Conservation (phyloP, 2,113 vertebrate genomes). For the Azemiops feae region DNA sequence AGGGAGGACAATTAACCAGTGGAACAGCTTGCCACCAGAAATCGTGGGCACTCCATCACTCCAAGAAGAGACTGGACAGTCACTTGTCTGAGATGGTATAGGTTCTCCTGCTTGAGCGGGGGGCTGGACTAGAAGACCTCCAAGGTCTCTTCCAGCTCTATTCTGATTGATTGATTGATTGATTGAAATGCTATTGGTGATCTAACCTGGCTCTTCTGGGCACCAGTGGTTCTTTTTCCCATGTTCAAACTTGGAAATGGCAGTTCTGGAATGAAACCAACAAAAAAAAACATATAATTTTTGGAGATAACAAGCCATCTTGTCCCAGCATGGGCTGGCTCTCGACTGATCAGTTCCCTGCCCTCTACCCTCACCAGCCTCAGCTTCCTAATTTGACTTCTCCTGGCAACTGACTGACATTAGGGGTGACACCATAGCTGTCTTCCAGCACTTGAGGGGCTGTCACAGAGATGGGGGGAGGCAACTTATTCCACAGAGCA, state of each 20-base stretch:
- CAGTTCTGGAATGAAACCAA: neutral
- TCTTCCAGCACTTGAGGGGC: no score
- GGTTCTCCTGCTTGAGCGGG: no score
- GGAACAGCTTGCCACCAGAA: no score
- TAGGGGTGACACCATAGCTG: no score
- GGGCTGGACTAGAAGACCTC: no score
- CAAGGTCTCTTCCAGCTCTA: no score
- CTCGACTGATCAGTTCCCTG: neutral
- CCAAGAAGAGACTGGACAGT: no score
- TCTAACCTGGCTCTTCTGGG: neutral
- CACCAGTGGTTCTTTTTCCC: neutral
- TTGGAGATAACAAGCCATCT: neutral
- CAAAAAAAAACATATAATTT: neutral
- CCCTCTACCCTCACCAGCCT: accelerated
- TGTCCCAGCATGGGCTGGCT: accelerated
- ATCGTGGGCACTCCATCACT: no score
- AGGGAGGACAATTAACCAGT: no score
- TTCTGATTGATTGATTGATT: neutral
- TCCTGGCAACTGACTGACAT: neutral
- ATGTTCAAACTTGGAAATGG: neutral
- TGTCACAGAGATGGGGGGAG: neutral
- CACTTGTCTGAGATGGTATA: no score
- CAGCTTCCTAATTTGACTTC: neutral
- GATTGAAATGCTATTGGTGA: neutral
- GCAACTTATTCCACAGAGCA: neutral